These are phyloP conservation scores for Leuctra nigra DNA, from an alignment of 2,888 invertebrate species.

Conservation along the genomic window DNA sequence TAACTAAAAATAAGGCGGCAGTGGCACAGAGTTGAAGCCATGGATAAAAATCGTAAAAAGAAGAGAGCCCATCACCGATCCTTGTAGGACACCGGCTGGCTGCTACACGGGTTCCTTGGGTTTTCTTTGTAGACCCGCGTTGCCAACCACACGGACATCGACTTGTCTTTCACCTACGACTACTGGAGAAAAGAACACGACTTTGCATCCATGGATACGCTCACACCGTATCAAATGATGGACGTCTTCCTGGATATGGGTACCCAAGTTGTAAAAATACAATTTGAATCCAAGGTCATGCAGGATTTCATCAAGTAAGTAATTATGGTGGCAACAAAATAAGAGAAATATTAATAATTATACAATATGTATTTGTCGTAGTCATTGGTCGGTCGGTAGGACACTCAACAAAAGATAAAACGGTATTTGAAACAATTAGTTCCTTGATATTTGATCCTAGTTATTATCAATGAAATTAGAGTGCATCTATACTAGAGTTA, in stretches of 20 bases:
- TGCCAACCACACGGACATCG: constrained; percentile 14
- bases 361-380: neutral
- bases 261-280: neutral
- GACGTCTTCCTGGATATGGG: neutral
- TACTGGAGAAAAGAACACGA: neutral
- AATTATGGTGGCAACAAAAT: neutral
- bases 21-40: no score
- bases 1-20: no score
- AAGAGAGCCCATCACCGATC: no score
- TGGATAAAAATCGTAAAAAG: no score
- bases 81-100: no score
- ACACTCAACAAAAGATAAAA: no score
- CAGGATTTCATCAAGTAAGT: constrained; percentile 17
- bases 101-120: neutral
- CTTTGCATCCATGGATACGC: neutral
- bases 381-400: no score
- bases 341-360: neutral
- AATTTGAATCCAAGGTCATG: neutral
- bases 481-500: no score
- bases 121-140: neutral
- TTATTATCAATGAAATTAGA: no score
- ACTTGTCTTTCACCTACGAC: constrained; percentile 13
- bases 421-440: no score
- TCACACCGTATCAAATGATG: neutral
- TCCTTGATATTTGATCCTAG: no score